Evolutionary conservation across 2,888 invertebrate species (phyloP), one percentile per base, ranked within the genome.

Genomic region (Desoria tigrina): DNA sequence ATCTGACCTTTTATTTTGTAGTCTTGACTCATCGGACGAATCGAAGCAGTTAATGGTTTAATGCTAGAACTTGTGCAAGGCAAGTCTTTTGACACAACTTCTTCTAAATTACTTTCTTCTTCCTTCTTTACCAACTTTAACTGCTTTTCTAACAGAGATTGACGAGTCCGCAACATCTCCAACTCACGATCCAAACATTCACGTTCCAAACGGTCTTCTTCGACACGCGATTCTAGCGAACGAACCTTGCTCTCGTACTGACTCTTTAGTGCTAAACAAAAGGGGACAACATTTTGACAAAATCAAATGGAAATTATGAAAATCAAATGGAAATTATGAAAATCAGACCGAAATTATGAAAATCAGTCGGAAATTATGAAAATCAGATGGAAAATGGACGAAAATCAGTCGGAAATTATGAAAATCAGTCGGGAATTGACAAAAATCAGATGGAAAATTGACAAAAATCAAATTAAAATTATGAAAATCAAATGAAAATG

Each of bases 11-110:
- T 54, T 24, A 59, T 37, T 39, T 87, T 87, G 59, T 88, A 69
- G 63, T 84, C 58, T 87, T 87, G 60, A 88, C 86, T 88, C 86
- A 95, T 93, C 0, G 95, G 95, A 39, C 94, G 85, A 77, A 96
- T 95, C 76, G 94, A 94, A 23, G 95, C 96, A 69, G 94, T 84
- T 0, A 90, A 94, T 66, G 32, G 32, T 4, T n/a, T n/a, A n/a
- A n/a, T n/a, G n/a, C n/a, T n/a, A n/a, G n/a, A n/a, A n/a, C n/a
- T n/a, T n/a, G n/a, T n/a, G n/a, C n/a, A n/a, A n/a, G n/a, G n/a
- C n/a, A n/a, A n/a, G n/a, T 68, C 68, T 69, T 68, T 65, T 50
- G 67, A 68, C 28, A 64, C 54, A 24, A 56, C 32, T 26, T 62
- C 58, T 51, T 64, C 68, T 72, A 61, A n/a, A n/a, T n/a, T n/a